phyloP scores from a whole-genome alignment of 2,797 vertebrate species.

The Poecilia picta region DNA sequence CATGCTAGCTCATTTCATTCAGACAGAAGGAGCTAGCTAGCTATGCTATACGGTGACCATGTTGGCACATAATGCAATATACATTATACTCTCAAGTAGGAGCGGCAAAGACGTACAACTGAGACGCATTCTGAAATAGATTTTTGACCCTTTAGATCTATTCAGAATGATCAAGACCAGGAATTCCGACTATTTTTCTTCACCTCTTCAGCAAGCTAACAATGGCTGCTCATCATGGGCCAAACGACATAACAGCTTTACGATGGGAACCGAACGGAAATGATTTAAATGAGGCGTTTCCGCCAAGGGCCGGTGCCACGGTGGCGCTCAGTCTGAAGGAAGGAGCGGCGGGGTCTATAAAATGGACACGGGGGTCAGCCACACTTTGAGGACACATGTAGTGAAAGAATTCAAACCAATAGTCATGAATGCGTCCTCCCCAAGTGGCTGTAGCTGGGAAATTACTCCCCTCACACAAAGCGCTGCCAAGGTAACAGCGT shows the following conservation, averaged over 20 bases:
- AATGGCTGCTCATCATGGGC: background rate
- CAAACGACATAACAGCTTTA: slow-evolving; percentile 31
- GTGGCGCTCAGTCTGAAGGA: slow-evolving; percentile 37
- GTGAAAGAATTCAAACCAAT: slow-evolving; percentile 62
- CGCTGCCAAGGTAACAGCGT: slow-evolving; percentile 67
- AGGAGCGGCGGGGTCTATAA: slow-evolving; percentile 51
- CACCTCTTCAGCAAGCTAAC: slow-evolving; percentile 35
- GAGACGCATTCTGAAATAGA: no score
- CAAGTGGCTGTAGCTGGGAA: slow-evolving; percentile 39
- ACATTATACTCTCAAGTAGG: no score
- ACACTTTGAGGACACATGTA: slow-evolving; percentile 53
- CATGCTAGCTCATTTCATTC: no score
- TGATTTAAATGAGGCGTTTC: slow-evolving; percentile 52
- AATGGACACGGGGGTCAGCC: slow-evolving; percentile 24
- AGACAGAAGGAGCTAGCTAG: no score
- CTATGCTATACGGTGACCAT: no score
- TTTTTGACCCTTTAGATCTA: no score
- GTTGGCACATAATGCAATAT: no score
- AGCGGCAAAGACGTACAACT: no score
- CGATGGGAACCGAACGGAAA: slow-evolving; percentile 34
- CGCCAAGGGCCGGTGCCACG: slow-evolving; percentile 52
- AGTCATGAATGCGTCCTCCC: slow-evolving; percentile 33
- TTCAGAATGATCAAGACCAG: no score
- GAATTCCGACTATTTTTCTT: no score
- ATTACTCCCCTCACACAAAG: slow-evolving; percentile 54